phyloP scores from a whole-genome alignment of 2,888 invertebrate species.

The Gandaritis pyraliata region DNA sequence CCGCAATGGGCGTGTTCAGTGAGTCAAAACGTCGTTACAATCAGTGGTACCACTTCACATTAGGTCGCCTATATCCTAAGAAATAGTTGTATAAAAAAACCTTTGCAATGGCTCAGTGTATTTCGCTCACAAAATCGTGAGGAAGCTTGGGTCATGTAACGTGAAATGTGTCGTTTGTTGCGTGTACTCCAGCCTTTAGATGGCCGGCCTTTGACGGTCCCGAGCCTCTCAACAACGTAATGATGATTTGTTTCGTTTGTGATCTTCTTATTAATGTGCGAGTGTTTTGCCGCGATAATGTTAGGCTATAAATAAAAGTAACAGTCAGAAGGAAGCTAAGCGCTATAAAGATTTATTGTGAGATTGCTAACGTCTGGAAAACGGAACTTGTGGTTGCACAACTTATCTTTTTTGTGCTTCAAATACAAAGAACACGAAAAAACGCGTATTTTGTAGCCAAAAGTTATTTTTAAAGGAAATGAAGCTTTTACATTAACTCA shows the following conservation, averaged over 20 bases:
- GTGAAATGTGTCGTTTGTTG: constrained; percentile 24
- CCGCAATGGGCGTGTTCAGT: no score
- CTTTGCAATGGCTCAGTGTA: neutral
- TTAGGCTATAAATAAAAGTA: constrained; percentile 42
- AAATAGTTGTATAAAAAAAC: no score
- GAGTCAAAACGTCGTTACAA: no score
- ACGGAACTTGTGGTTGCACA: constrained; percentile 29
- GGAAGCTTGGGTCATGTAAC: constrained; percentile 17
- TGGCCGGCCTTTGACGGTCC: constrained; percentile 40
- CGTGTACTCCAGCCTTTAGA: constrained; percentile 26
- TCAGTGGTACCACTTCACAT: no score
- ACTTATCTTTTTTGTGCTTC: constrained; percentile 17
- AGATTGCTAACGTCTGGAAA: constrained; percentile 42
- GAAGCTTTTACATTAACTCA: constrained; percentile 1
- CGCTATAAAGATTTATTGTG: constrained; percentile 42
- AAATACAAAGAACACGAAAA: constrained; percentile 8
- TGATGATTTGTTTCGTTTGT: constrained; percentile 48
- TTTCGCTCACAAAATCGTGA: constrained; percentile 12
- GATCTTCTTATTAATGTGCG: constrained; percentile 47
- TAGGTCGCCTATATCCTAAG: no score
- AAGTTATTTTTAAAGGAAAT: constrained; percentile 7
- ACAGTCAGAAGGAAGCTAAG: constrained; percentile 41
- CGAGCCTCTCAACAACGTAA: constrained; percentile 38
- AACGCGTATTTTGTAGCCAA: neutral
- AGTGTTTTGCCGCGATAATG: constrained; percentile 48